Evolutionary conservation across 2,888 invertebrate species (phyloP).

Genomic region (Chaitophorus viminalis): DNA sequence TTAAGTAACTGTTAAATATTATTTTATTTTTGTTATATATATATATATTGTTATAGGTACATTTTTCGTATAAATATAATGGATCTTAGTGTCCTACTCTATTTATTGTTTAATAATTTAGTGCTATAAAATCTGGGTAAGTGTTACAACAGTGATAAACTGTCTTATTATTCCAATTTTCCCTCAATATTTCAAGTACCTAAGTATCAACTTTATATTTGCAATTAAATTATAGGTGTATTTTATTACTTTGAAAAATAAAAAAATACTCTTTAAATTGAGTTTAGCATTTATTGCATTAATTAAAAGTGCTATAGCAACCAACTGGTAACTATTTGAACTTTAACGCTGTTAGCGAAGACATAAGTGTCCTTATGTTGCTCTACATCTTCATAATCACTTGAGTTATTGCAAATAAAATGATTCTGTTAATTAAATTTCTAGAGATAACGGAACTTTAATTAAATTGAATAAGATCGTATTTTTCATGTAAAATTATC

Average conservation of each 20-base stretch:
- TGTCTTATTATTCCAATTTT: not conserved
- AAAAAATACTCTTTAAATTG: not conserved
- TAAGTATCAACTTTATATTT: not conserved
- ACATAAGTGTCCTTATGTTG: not conserved
- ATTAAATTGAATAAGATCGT: not conserved
- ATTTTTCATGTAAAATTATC: not conserved
- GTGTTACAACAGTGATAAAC: not conserved
- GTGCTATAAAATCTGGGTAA: not conserved
- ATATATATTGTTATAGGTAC: too few relatives aligned
- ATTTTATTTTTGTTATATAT: too few relatives aligned
- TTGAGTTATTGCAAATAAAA: slow-evolving; percentile 15
- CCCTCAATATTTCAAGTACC: not conserved
- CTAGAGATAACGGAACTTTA: not conserved
- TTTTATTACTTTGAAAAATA: not conserved
- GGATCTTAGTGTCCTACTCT: too few relatives aligned
- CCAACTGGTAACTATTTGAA: not conserved
- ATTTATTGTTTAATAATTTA: too few relatives aligned
- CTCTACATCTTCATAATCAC: not conserved
- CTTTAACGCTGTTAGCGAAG: not conserved
- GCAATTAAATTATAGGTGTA: not conserved
- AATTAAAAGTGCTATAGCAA: not conserved
- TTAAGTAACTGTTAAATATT: too few relatives aligned
- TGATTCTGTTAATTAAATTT: slow-evolving; percentile 6
- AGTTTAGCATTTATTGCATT: not conserved
- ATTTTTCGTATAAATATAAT: too few relatives aligned